Evolutionary conservation across 2,797 vertebrate species (phyloP).

Genomic region (Diceros bicornis): DNA sequence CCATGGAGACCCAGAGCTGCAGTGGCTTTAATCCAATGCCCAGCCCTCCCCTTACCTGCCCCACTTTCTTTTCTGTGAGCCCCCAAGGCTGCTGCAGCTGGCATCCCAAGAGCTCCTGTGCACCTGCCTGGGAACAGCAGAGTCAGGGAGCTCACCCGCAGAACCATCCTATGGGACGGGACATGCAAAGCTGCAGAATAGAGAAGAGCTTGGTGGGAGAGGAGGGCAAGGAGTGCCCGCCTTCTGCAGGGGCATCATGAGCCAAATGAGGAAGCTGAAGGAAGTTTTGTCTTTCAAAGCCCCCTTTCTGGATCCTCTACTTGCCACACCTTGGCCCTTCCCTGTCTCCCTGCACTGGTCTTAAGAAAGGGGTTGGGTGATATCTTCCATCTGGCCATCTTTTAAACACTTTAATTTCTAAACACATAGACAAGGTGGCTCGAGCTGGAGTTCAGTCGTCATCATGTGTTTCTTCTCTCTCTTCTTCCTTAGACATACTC

Average conservation of each 20-base stretch:
- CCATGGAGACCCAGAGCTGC: background rate
- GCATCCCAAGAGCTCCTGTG: background rate
- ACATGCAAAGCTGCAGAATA: fast-evolving
- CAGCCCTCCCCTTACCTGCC: background rate
- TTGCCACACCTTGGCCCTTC: background rate
- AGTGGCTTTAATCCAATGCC: background rate
- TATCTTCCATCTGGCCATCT: background rate
- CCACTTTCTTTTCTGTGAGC: background rate
- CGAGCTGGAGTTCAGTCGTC: background rate
- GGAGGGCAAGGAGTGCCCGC: fast-evolving
- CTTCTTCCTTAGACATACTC: background rate
- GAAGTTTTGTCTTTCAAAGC: background rate
- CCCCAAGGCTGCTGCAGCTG: background rate
- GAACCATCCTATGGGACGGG: background rate
- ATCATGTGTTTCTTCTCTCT: fast-evolving
- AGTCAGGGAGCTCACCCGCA: fast-evolving
- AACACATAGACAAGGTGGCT: background rate
- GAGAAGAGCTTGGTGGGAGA: too few species aligned
- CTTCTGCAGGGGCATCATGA: fast-evolving
- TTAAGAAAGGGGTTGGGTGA: background rate
- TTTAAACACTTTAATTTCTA: background rate
- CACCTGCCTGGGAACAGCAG: too few species aligned
- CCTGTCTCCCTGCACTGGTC: background rate
- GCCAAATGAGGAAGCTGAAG: background rate
- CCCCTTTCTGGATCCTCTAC: background rate